Conservation (phyloP, 1,140 invertebrate genomes). For the Glossosoma conforme region DNA sequence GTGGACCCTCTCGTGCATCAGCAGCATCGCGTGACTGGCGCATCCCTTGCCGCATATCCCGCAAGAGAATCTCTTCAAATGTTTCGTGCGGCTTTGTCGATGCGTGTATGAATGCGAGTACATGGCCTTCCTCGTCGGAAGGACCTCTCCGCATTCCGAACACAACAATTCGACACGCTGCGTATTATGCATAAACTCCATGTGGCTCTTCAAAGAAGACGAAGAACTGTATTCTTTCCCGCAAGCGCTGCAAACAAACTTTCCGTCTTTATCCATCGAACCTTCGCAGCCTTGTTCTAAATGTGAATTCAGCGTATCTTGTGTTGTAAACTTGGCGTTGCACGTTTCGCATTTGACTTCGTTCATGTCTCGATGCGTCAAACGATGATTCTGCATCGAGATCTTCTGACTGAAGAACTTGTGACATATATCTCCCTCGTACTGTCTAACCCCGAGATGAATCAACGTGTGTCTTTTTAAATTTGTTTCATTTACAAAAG, state of each 20-base stretch:
- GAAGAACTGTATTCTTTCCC: conserved; percentile 47
- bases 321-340: conserved; percentile 38
- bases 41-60: conserved; percentile 44
- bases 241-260: conserved; percentile 49
- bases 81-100: conserved; percentile 35
- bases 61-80: conserved; percentile 41
- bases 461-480: conserved; percentile 57
- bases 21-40: conserved; percentile 50
- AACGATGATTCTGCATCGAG: conserved; percentile 46
- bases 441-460: conserved; percentile 52
- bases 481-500: conserved; percentile 55
- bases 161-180: conserved; percentile 35
- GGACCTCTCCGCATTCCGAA: conserved; percentile 37
- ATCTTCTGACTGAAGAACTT: conserved; percentile 48
- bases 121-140: conserved; percentile 37
- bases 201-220: conserved; percentile 43
- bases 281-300: conserved; percentile 38
- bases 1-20: conserved; percentile 54
- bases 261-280: conserved; percentile 39
- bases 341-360: conserved; percentile 40
- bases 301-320: conserved; percentile 34
- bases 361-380: conserved; percentile 38
- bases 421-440: conserved; percentile 48
- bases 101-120: conserved; percentile 34
- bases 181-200: conserved; percentile 42